These are phyloP conservation scores for Erebia aethiops DNA, from an alignment of 2,888 invertebrate genomes.

Conservation along the genomic window DNA sequence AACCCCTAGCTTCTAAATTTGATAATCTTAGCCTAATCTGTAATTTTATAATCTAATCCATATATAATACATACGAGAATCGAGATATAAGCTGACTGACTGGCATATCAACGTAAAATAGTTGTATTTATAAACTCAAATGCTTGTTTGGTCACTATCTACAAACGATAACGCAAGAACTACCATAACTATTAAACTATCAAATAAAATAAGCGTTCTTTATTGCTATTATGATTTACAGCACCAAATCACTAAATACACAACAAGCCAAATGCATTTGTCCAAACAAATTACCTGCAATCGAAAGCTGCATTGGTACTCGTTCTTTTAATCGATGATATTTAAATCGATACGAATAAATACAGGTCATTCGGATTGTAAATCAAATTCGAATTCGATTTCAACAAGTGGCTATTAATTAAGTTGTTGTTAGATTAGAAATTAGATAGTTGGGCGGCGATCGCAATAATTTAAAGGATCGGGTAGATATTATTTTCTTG, in stretches of 20 bases:
- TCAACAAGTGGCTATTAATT: conserved; percentile 83
- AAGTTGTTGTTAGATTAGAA: conserved; percentile 82
- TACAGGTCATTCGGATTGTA: conserved; percentile 79
- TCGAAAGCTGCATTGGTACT: conserved; percentile 50
- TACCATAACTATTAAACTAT: background rate
- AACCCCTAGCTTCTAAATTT: too few species aligned
- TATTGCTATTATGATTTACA: background rate
- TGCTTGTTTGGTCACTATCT: background rate
- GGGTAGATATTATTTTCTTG: conserved; percentile 33
- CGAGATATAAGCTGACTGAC: too few species aligned
- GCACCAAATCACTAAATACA: conserved; percentile 27
- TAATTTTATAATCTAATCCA: too few species aligned
- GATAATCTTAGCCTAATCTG: too few species aligned
- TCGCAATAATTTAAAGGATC: conserved; percentile 48
- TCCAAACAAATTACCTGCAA: conserved; percentile 56
- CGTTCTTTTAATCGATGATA: conserved; percentile 63
- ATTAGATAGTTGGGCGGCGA: conserved; percentile 77
- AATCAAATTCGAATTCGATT: conserved; percentile 81
- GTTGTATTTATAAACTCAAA: background rate
- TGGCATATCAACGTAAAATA: too few species aligned
- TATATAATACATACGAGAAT: background rate
- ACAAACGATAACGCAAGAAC: background rate
- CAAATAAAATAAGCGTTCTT: background rate
- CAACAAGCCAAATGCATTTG: conserved; percentile 44
- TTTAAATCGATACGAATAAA: conserved; percentile 68